Percentiles rank a stretch among this genome's conserved stretches.
Conservation (phyloP, 1,140 invertebrate species). For the Wiebesia pumilae region DNA sequence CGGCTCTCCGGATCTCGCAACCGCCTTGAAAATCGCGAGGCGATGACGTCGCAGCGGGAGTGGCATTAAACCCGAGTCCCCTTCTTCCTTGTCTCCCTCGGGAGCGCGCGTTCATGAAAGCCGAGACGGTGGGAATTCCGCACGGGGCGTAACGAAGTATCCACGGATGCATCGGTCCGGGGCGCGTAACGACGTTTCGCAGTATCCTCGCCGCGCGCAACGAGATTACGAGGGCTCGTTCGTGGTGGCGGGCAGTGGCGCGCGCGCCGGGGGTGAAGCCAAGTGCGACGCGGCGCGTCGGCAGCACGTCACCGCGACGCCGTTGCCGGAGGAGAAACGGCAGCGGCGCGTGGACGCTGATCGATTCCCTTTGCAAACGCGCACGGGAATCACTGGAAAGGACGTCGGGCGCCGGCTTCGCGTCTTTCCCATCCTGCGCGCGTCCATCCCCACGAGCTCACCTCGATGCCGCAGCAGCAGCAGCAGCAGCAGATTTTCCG, state of each 20-base stretch:
- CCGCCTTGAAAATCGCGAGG: background rate
- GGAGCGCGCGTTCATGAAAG: background rate
- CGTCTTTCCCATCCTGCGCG: background rate
- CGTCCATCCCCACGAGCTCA: background rate
- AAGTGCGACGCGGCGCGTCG: background rate
- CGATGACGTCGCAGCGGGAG: background rate
- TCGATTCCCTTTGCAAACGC: background rate
- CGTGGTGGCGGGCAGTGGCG: background rate
- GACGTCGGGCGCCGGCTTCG: background rate
- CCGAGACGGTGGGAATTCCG: background rate
- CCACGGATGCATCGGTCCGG: background rate
- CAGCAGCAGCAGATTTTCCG: conserved; percentile 20
- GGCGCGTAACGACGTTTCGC: conserved; percentile 3
- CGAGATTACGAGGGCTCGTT: background rate
- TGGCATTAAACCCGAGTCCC: background rate
- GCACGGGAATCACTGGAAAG: background rate
- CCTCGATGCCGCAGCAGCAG: background rate
- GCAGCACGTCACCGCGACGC: background rate
- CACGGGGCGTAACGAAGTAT: too few relatives aligned
- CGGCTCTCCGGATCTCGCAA: background rate
- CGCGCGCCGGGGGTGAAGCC: background rate
- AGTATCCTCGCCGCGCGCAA: background rate
- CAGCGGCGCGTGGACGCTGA: conserved; percentile 10
- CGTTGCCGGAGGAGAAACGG: background rate
- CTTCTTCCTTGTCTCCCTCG: background rate